These are phyloP conservation scores for Parus major DNA, from an alignment of 2,113 vertebrate genomes.

Conservation along the genomic window DNA sequence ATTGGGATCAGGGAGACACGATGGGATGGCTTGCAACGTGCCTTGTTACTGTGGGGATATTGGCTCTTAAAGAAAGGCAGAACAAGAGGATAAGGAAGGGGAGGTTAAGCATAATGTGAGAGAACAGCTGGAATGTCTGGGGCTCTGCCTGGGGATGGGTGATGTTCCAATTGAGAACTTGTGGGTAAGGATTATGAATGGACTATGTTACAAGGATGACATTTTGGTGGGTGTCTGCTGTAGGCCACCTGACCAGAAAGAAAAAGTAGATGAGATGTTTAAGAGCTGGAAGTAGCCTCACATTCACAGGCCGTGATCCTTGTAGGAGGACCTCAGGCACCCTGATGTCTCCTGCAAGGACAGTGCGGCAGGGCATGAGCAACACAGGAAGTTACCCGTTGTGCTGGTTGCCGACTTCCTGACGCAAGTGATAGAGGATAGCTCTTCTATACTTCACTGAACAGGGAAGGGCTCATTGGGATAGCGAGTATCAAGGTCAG, in stretches of 20 bases:
- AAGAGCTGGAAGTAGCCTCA: neutral
- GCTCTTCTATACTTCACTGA: neutral
- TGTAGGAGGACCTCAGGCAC: neutral
- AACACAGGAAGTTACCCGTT: neutral
- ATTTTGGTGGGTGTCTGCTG: neutral
- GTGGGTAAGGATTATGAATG: neutral
- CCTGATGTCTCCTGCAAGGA: neutral
- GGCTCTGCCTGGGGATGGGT: neutral
- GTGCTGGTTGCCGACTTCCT: neutral
- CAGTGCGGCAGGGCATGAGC: accelerated
- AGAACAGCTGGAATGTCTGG: neutral
- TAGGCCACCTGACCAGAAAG: neutral
- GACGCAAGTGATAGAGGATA: neutral
- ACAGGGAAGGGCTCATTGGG: neutral
- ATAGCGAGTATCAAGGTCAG: neutral
- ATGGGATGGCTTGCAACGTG: neutral
- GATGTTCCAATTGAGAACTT: neutral
- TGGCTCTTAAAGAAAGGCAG: neutral
- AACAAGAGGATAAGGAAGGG: neutral
- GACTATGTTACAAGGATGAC: neutral
- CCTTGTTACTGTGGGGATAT: neutral
- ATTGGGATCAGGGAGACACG: accelerated
- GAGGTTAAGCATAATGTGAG: neutral
- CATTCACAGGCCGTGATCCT: accelerated
- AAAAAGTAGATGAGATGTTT: neutral